Conservation (phyloP, 2,888 invertebrate genomes). For the Beris morrisii region DNA sequence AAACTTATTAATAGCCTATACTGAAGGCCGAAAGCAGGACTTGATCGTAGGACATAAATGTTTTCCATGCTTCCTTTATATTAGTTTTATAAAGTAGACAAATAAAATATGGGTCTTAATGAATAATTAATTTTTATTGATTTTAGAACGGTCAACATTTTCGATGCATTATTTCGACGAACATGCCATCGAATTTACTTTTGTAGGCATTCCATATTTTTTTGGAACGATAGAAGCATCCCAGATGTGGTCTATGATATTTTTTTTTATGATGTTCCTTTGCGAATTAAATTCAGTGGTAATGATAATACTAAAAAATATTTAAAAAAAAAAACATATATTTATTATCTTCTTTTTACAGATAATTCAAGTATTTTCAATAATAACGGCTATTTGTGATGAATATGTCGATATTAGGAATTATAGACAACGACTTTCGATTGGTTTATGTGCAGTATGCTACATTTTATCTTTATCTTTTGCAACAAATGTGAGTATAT, state of each 20-base stretch:
- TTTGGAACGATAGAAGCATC: slow-evolving; percentile 70
- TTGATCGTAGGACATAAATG: too few relatives aligned
- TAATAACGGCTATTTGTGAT: slow-evolving; percentile 7
- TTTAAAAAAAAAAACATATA: too few relatives aligned
- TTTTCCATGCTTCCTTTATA: too few relatives aligned
- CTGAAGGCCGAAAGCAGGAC: too few relatives aligned
- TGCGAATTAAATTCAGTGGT: slow-evolving; percentile 56
- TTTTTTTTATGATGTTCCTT: slow-evolving; percentile 76
- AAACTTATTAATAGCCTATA: too few relatives aligned
- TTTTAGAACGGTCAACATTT: not conserved
- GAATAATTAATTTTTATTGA: too few relatives aligned
- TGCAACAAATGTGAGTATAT: slow-evolving; percentile 12
- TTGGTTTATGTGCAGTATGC: slow-evolving; percentile 3
- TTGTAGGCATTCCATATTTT: slow-evolving; percentile 71
- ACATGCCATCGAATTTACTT: slow-evolving; percentile 50
- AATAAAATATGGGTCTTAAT: too few relatives aligned
- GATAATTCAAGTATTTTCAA: slow-evolving; percentile 17
- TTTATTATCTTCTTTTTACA: not conserved
- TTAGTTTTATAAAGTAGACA: too few relatives aligned
- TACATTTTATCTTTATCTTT: slow-evolving; percentile 10
- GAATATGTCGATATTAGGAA: slow-evolving; percentile 6
- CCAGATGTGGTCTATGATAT: slow-evolving; percentile 74
- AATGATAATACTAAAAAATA: not conserved
- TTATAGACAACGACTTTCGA: not conserved
- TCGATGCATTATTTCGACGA: slow-evolving; percentile 6